Evolutionary conservation across 1,140 invertebrate genomes (phyloP).

Genomic region (Ceratina calcarata): DNA sequence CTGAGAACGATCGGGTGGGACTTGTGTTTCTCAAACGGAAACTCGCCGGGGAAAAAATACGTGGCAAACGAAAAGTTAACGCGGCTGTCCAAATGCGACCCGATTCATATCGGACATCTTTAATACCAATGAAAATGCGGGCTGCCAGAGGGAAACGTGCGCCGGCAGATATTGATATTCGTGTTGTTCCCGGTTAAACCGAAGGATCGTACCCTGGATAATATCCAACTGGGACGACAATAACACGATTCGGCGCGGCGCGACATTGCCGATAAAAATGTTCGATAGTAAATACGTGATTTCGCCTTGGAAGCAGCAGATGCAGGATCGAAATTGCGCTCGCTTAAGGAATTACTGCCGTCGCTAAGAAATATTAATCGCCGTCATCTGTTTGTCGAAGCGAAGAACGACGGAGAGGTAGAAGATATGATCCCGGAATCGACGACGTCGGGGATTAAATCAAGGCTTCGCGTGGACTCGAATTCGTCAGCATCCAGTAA

Average conservation of each 20-base stretch:
- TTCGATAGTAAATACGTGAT: constrained; percentile 44
- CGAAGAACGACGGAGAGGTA: neutral
- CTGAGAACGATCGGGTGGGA: neutral
- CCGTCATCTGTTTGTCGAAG: neutral
- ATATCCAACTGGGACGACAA: constrained; percentile 62
- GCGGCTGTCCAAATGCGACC: neutral
- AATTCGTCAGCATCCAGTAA: neutral
- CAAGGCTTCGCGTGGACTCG: neutral
- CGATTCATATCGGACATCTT: neutral
- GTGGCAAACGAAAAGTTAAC: neutral
- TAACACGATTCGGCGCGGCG: constrained; percentile 41
- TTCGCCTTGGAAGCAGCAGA: constrained; percentile 11
- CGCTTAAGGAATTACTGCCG: neutral
- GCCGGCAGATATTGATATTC: constrained; percentile 36
- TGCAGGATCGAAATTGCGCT: neutral
- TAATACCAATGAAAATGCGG: neutral
- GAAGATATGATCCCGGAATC: neutral
- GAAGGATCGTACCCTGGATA: constrained; percentile 51
- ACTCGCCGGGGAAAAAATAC: neutral
- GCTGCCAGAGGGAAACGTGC: neutral
- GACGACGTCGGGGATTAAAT: neutral
- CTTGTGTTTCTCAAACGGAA: neutral
- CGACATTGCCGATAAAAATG: constrained; percentile 43
- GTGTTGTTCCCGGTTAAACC: constrained; percentile 41
- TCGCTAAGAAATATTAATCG: neutral